Conservation (phyloP, 2,113 vertebrate genomes). For the Phainopepla nitens region DNA sequence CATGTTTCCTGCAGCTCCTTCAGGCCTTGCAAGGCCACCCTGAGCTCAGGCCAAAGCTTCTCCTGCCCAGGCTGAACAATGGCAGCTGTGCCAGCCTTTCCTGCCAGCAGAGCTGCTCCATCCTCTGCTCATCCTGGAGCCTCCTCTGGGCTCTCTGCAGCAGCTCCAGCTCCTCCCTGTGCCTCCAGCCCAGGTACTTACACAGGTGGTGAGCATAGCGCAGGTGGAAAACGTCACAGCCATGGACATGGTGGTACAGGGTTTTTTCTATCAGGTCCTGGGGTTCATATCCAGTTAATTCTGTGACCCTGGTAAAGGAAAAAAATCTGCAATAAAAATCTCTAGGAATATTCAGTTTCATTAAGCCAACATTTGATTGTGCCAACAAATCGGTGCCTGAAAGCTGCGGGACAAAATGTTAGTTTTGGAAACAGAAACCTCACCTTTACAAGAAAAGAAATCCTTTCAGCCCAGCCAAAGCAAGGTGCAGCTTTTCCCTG, state of each 20-base stretch:
- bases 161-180: neutral
- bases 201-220: conserved; percentile 87
- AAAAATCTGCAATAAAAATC: neutral
- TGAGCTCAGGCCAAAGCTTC: neutral
- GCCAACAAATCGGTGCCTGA: conserved; percentile 5
- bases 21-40: neutral
- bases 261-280: conserved; percentile 97
- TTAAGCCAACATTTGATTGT: neutral
- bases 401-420: neutral
- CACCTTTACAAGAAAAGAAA: conserved; percentile 17
- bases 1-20: neutral
- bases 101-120: neutral
- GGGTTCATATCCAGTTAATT: conserved; percentile 91
- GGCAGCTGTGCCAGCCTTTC: neutral
- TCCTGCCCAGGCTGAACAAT: neutral
- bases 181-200: conserved; percentile 70
- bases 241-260: conserved; percentile 90
- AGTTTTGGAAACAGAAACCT: conserved; percentile 42
- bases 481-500: conserved; percentile 17
- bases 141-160: neutral
- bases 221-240: conserved; percentile 89
- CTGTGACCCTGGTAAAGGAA: conserved; percentile 81
- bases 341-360: neutral
- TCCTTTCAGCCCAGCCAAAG: neutral
- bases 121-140: neutral